A percentile compares a stretch with the other conserved stretches of the same genome.
phyloP scores from a whole-genome alignment of 2,888 invertebrate species.

The Hydroisotoma schaefferi region DNA sequence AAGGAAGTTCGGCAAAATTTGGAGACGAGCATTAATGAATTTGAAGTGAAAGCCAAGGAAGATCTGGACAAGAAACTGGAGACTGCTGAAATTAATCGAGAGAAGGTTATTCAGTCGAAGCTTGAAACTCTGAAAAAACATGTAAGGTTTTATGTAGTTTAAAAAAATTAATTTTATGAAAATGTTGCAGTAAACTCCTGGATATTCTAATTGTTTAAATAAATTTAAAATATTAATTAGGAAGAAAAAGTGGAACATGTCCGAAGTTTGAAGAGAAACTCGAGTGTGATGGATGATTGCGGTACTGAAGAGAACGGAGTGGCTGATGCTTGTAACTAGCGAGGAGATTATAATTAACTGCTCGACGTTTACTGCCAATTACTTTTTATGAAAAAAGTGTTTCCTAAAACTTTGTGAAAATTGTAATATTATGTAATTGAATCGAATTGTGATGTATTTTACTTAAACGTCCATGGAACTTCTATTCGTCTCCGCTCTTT shows the following conservation, averaged over 20 bases:
- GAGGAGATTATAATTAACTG: background rate
- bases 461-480: no score
- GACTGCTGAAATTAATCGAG: conserved; percentile 76
- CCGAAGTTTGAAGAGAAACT: conserved; percentile 64
- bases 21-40: conserved; percentile 60
- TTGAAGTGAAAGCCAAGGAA: conserved; percentile 56
- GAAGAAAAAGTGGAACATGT: conserved; percentile 87
- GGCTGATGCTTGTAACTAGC: no score
- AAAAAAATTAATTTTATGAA: background rate
- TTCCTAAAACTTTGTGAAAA: no score
- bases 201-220: background rate
- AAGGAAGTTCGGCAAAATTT: conserved; percentile 65
- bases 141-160: no score
- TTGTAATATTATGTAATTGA: no score
- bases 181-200: conserved; percentile 2
- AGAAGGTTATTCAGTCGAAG: conserved; percentile 79
- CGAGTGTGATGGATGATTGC: conserved; percentile 16
- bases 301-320: no score
- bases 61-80: conserved; percentile 67
- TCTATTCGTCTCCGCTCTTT: no score
- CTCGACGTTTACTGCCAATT: no score
- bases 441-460: no score
- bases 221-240: conserved; percentile 55
- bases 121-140: conserved; percentile 78
- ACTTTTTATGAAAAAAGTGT: no score